Evolutionary conservation across 92 coral and sea anemone species (phyloP).

Genomic region (Galaxea fascicularis): DNA sequence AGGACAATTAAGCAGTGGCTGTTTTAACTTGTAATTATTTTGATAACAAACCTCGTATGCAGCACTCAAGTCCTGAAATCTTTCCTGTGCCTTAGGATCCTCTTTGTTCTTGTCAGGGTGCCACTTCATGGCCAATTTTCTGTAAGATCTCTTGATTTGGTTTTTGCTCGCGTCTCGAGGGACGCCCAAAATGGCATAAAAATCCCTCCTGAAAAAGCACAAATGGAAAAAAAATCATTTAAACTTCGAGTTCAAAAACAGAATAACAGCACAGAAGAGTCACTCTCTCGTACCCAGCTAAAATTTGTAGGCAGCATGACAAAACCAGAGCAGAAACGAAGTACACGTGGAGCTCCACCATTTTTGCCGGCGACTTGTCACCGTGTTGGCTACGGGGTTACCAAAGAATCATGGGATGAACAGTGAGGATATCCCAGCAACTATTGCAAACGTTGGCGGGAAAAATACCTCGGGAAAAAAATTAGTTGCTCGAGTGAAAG

Average conservation of each 20-base stretch:
- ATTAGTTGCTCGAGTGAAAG: too few species aligned
- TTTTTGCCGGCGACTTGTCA: constrained; percentile 41
- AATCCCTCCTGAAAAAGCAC: constrained; percentile 86
- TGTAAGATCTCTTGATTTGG: constrained; percentile 96
- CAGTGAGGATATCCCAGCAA: neutral
- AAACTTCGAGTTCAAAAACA: neutral
- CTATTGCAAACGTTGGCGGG: neutral
- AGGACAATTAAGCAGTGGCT: neutral
- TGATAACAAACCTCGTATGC: constrained; percentile 94
- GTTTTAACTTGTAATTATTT: neutral
- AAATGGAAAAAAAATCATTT: neutral
- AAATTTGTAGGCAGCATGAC: constrained; percentile 84
- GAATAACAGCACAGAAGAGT: neutral
- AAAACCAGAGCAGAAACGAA: constrained; percentile 70
- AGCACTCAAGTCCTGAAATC: constrained; percentile 93
- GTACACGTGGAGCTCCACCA: constrained; percentile 96
- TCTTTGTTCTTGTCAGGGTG: constrained; percentile 98
- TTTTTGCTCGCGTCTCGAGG: constrained; percentile 97
- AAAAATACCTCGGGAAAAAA: too few species aligned
- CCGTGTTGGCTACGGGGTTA: neutral
- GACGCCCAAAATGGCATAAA: constrained; percentile 97
- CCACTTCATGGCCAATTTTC: constrained; percentile 99
- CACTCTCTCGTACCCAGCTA: constrained; percentile 89
- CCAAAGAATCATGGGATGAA: constrained; percentile 21
- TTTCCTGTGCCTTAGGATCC: constrained; percentile 95